Conservation (phyloP, 2,888 invertebrate genomes). For the Hipparchia semele region DNA sequence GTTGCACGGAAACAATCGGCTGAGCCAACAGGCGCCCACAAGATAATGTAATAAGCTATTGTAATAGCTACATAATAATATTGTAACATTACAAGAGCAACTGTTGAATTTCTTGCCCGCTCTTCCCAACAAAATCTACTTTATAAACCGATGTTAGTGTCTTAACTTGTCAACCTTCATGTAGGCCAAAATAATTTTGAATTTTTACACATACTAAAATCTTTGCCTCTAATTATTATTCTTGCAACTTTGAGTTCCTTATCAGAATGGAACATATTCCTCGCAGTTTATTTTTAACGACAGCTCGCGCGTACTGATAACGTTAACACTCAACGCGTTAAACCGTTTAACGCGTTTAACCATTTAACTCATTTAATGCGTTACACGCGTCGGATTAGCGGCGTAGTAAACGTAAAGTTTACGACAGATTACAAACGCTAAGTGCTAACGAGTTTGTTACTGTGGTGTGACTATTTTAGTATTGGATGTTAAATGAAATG, state of each 20-base stretch:
- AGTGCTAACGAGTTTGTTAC: slow-evolving; percentile 48
- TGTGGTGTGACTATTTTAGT: slow-evolving; percentile 23
- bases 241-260: slow-evolving; percentile 3
- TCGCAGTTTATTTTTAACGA: slow-evolving; percentile 40
- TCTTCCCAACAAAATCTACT: too few relatives aligned
- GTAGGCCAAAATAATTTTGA: too few relatives aligned
- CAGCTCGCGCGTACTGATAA: slow-evolving; percentile 41
- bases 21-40: too few relatives aligned
- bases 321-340: slow-evolving; percentile 34
- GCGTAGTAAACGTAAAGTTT: slow-evolving; percentile 43
- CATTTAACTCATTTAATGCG: slow-evolving; percentile 39
- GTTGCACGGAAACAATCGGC: too few relatives aligned
- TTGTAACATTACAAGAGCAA: too few relatives aligned
- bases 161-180: too few relatives aligned
- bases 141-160: too few relatives aligned
- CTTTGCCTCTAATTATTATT: background rate
- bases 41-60: too few relatives aligned
- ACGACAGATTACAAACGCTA: slow-evolving; percentile 47
- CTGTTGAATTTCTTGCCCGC: too few relatives aligned
- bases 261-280: slow-evolving; percentile 24
- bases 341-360: slow-evolving; percentile 37
- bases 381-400: slow-evolving; percentile 42
- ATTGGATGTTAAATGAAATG: slow-evolving; percentile 24
- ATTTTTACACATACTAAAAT: too few relatives aligned
- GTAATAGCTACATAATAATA: too few relatives aligned